Evolutionary conservation across 2,888 invertebrate genomes (phyloP), one percentile per base, ranked within the genome.

Genomic region (Epirrhoe tristata): DNA sequence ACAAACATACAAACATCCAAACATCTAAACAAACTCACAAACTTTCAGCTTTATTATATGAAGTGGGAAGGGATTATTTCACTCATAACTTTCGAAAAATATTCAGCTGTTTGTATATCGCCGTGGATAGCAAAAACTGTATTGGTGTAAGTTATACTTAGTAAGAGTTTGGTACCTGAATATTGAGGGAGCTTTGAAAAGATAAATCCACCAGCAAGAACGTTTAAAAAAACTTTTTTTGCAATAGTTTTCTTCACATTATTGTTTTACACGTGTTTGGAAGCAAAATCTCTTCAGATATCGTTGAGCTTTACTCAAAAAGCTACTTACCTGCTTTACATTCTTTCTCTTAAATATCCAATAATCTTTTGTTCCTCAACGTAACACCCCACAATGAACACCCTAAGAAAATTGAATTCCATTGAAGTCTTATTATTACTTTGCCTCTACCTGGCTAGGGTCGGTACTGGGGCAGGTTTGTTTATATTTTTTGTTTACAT

Each of bases 401-500:
- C 14, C 53, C 31, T 17, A n/a, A 61, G 34, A 43, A 43, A 34
- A 58, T 17, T 6, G 24, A 58, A 63, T 63, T 60, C 73, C 70
- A 76, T 77, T 74, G 73, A 72, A 74, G 64, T 70, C 59, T 66
- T 71, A 69, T 66, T 79, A 76, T 79, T 80, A 75, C 79, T 77
- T 57, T 17, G 54, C 69, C 69, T 80, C 81, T 90, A 89, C 90
- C 89, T 90, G 89, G 68, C 69, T 57, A 63, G 74, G 80, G 76
- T 69, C 71, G 69, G 71, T 66, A 74, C 70, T 76, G 73, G 74
- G 73, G 77, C 75, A 76, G 80, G 83, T 84, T 86, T 89, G 86
- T 89, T 87, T 83, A 83, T 74, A 67, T 84, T 88, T 90, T 90
- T 90, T 89, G 78, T 86, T 53, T 70, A 79, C 86, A 90, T 89